Base-by-base conservation (phyloP, 2,113 vertebrate genomes). In the Haliaeetus leucogaster region DNA sequence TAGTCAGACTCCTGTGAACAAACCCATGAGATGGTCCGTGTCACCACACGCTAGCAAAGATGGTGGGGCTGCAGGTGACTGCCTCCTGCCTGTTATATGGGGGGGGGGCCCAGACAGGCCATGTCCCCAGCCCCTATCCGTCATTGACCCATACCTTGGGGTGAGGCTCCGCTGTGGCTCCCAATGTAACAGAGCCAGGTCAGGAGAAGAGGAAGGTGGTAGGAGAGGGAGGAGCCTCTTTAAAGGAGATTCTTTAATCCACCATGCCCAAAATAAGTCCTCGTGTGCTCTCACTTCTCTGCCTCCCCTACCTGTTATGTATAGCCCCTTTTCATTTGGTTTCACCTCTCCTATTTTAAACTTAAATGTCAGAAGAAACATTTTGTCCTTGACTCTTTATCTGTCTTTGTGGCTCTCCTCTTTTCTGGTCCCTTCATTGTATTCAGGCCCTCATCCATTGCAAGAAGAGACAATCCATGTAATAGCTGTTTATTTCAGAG, bases 1-100 rank as follows among this genome's bases (percentile, higher is more conserved):
- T 36, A 76, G 36, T 52, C 32, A 52, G 40, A 15, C 17, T 72
- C 26, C 13, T 67, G 29, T 89, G n/a, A 89, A 50, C 11, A 86
- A 91, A 59, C 4, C 17, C 20, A 29, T 72, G 36, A 42, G 45
- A 82, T 11, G 18, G 8, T 59, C 45, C 13, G 1, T 34, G 32
- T 89, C 38, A n/a, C 9, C 9, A 45, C 38, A 27, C 0, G 0
- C 42, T 47, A 36, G 55, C 11, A 11, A 52, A 90, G 43, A 13
- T 30, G 12, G 3, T 63, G 30, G 43, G 43, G 30, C 52, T 90
- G 34, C 43, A 45, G 25, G 25, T 58, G 45, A 26, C 10, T 4
- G 22, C 29, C 12, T 83, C 43, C 22, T 74, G 38, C 52, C 25
- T 6, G 2, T n/a, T 56, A 3, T 3, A 38, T 16, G 25, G 16